Evolutionary conservation across 2,113 vertebrate genomes (phyloP).

Genomic region (Pelusios castaneus): DNA sequence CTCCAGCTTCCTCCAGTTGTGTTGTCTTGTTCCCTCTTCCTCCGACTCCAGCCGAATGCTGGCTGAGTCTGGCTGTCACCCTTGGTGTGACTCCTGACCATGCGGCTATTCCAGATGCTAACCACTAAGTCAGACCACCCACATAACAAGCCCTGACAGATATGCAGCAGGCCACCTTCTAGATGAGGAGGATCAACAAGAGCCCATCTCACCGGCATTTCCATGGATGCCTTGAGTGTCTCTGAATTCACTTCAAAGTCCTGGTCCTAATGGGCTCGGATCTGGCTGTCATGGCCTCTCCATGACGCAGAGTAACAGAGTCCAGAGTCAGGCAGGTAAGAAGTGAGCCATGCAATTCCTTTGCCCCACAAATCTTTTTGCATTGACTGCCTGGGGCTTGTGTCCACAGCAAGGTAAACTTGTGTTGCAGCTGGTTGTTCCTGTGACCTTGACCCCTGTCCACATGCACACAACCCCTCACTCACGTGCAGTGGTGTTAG

Average conservation of each 20-base stretch:
- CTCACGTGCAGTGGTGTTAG: background rate
- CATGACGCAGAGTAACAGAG: background rate
- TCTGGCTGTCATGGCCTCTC: background rate
- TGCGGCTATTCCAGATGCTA: too few species aligned
- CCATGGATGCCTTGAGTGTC: background rate
- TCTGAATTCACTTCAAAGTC: background rate
- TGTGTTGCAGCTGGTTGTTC: too few species aligned
- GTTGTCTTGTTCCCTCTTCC: background rate
- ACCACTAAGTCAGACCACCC: background rate
- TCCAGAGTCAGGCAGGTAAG: too few species aligned
- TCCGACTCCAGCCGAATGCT: background rate
- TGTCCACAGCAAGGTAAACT: too few species aligned
- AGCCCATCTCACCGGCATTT: background rate
- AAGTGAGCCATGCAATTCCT: too few species aligned
- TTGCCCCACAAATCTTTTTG: background rate
- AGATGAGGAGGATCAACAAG: background rate
- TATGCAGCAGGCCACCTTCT: background rate
- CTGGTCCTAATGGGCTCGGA: background rate
- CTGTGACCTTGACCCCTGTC: background rate
- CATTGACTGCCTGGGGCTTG: background rate
- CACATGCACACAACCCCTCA: background rate
- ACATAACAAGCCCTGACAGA: background rate
- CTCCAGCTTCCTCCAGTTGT: background rate
- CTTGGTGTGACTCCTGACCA: background rate
- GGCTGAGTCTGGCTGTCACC: background rate